Conservation (phyloP, 2,113 vertebrate species). For the Cricetomys ansorgei region DNA sequence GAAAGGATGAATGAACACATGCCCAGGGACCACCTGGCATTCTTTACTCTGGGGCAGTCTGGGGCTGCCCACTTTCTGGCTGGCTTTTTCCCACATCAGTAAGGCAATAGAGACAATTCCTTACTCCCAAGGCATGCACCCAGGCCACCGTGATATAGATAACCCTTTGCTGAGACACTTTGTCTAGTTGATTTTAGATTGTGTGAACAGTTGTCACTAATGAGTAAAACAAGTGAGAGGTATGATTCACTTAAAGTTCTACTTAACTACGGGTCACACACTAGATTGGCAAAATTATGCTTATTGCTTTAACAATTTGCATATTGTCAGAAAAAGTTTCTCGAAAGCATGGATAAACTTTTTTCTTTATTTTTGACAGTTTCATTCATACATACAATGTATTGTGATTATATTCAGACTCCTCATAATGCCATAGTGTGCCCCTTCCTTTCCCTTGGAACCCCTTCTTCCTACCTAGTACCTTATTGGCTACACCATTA, state of each 20-base stretch:
- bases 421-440: not conserved
- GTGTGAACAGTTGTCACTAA: not conserved
- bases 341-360: not conserved
- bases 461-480: no score
- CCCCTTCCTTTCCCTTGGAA: not conserved
- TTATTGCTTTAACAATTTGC: not conserved
- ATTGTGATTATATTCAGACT: not conserved
- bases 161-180: not conserved
- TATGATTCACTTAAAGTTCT: constrained; percentile 8
- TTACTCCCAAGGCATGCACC: not conserved
- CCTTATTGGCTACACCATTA: not conserved
- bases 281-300: not conserved
- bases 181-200: not conserved
- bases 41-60: not conserved
- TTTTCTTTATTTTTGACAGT: not conserved
- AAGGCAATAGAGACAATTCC: not conserved
- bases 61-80: not conserved
- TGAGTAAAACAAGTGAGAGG: not conserved
- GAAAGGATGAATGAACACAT: not conserved
- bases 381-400: not conserved
- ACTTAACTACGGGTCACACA: not conserved
- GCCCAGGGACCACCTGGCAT: not conserved
- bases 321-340: not conserved
- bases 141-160: not conserved
- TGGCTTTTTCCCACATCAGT: not conserved